Evolutionary conservation across 1,140 invertebrate species (phyloP).

Genomic region (Diorhabda elongata): DNA sequence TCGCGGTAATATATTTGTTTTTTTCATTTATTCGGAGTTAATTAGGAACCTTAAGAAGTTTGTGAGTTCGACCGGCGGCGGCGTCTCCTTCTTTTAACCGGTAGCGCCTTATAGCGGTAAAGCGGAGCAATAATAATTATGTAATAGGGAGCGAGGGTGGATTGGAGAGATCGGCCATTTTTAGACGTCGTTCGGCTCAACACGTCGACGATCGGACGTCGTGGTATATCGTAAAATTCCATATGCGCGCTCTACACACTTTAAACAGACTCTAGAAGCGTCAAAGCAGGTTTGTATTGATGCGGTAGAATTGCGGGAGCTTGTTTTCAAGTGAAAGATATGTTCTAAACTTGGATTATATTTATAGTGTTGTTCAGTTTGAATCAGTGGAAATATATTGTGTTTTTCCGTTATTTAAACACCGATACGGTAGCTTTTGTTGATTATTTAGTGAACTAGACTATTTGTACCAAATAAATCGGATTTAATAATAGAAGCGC

Average conservation of each 20-base stretch:
- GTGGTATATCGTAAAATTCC: conserved; percentile 16
- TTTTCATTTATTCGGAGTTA: not conserved
- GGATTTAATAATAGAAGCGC: not conserved
- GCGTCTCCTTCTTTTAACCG: not conserved
- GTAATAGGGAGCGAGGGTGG: conserved; percentile 20
- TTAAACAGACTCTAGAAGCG: not conserved
- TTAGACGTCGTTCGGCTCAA: conserved; percentile 18
- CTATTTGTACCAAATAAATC: not conserved
- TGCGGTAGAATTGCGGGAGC: conserved; percentile 24
- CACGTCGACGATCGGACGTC: conserved; percentile 6
- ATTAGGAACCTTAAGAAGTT: not conserved
- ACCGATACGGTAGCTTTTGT: not conserved
- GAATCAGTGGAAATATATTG: conserved; percentile 3
- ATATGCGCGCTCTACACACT: conserved; percentile 23
- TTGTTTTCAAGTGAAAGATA: conserved; percentile 15
- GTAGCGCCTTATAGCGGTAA: not conserved
- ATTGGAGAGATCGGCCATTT: conserved; percentile 27
- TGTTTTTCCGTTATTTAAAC: not conserved
- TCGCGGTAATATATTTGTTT: too few species aligned
- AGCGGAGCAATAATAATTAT: conserved; percentile 13
- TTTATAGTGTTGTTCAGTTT: conserved; percentile 7
- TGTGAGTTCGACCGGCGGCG: too few species aligned
- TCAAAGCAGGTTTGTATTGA: conserved; percentile 23
- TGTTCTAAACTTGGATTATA: conserved; percentile 15
- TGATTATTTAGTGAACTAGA: not conserved